phyloP scores from a whole-genome alignment of 1,140 invertebrate genomes.

The Drosophila pseudoobscura region DNA sequence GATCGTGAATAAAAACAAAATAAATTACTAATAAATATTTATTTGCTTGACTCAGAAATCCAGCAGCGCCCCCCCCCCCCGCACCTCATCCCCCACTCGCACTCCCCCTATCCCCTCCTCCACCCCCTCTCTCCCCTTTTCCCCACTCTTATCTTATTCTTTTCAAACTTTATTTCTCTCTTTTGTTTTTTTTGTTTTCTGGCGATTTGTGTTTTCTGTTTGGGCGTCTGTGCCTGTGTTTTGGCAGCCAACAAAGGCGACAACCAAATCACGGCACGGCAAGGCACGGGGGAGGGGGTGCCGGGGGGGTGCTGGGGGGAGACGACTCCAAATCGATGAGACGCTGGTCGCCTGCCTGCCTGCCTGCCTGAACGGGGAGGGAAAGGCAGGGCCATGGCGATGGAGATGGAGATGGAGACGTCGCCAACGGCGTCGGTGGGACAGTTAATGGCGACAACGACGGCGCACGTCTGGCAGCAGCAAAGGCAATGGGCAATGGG shows the following conservation, averaged over 20 bases:
- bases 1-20: constrained; percentile 51
- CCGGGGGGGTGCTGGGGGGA: background rate
- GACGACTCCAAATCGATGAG: constrained; percentile 62
- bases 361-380: background rate
- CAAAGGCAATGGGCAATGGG: no score
- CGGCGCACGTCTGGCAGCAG: constrained; percentile 60
- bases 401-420: constrained; percentile 22
- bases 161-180: constrained; percentile 32
- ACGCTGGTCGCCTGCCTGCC: constrained; percentile 34
- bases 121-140: constrained; percentile 18
- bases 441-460: constrained; percentile 67
- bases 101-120: background rate
- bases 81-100: background rate
- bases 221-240: constrained; percentile 17
- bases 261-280: constrained; percentile 17
- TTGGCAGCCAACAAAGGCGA: constrained; percentile 61
- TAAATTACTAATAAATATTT: constrained; percentile 76
- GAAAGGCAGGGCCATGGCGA: no score
- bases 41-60: constrained; percentile 47
- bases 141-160: constrained; percentile 34
- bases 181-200: constrained; percentile 13
- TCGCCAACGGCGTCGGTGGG: constrained; percentile 41
- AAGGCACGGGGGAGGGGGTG: background rate
- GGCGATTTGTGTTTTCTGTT: constrained; percentile 37
- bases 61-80: background rate